Evolutionary conservation across 2,888 invertebrate genomes (phyloP).

Genomic region (Crossocerus cetratus): DNA sequence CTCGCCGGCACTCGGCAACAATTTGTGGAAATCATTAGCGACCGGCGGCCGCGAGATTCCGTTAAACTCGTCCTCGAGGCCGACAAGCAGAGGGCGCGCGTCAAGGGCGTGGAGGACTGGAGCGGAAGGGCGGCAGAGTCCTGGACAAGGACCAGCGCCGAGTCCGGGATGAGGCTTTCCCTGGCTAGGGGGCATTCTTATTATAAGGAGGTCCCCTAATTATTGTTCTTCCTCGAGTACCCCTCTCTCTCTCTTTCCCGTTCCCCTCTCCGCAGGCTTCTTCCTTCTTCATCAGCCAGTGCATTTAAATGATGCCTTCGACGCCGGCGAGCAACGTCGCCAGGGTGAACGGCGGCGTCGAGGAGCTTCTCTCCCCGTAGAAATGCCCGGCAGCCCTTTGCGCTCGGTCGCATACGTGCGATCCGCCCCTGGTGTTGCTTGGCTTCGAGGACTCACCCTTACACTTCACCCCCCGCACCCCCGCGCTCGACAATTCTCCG

Average conservation of each 20-base stretch:
- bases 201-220: constrained; percentile 59
- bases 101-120: too few species aligned
- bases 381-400: too few species aligned
- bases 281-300: constrained; percentile 28
- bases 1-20: constrained; percentile 45
- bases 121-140: constrained; percentile 29
- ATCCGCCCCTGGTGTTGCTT: too few species aligned
- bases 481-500: too few species aligned
- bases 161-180: constrained; percentile 23
- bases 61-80: constrained; percentile 25
- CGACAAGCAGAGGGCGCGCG: neutral
- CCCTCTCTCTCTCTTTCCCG: constrained; percentile 43
- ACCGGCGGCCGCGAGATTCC: constrained; percentile 46
- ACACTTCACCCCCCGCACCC: too few species aligned
- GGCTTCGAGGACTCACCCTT: too few species aligned
- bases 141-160: constrained; percentile 8
- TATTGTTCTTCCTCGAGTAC: constrained; percentile 55
- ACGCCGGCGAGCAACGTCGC: neutral
- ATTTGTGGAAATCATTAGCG: constrained; percentile 67
- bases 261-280: neutral
- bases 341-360: too few species aligned
- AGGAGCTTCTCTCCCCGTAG: too few species aligned
- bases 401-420: too few species aligned
- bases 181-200: constrained; percentile 57
- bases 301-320: constrained; percentile 51